A percentile compares a stretch with the other conserved stretches of the same genome.
phyloP scores from a whole-genome alignment of 1,140 invertebrate species.

The Danaus melanippus region DNA sequence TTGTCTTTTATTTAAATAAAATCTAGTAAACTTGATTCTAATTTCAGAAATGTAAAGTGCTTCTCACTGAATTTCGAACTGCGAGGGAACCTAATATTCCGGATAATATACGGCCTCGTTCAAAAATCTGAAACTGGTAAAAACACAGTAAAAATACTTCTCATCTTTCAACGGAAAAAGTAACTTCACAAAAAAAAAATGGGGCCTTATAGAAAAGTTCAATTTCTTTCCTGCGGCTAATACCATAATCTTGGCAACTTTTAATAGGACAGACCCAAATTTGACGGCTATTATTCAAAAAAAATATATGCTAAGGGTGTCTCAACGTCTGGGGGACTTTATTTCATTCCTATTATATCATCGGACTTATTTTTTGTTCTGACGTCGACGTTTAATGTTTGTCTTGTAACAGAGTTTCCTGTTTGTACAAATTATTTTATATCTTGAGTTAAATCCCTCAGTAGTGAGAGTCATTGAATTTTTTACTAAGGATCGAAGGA shows the following conservation, averaged over 20 bases:
- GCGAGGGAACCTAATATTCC: slow-evolving; percentile 2
- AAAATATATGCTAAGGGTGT: slow-evolving; percentile 41
- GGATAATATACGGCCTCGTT: slow-evolving; percentile 3
- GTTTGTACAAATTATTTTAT: neutral
- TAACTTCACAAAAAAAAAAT: slow-evolving; percentile 33
- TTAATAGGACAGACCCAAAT: slow-evolving; percentile 62
- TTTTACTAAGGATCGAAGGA: too few species aligned
- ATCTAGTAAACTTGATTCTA: neutral
- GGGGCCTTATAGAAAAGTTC: slow-evolving; percentile 51
- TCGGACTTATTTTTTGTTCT: slow-evolving; percentile 22
- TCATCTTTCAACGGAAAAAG: slow-evolving; percentile 10
- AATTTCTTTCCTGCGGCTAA: slow-evolving; percentile 51
- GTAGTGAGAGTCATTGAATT: too few species aligned
- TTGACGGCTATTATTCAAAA: slow-evolving; percentile 60
- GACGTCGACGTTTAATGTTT: slow-evolving; percentile 15
- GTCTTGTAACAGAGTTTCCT: slow-evolving; percentile 12
- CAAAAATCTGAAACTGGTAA: slow-evolving; percentile 5
- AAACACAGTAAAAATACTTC: slow-evolving; percentile 4
- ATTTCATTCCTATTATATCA: slow-evolving; percentile 46
- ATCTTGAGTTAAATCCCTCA: too few species aligned
- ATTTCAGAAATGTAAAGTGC: slow-evolving; percentile 4
- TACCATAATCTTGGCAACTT: slow-evolving; percentile 66
- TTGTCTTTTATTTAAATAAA: neutral
- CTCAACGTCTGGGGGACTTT: slow-evolving; percentile 34
- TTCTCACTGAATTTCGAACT: slow-evolving; percentile 6